Evolutionary conservation across 1,140 invertebrate species (phyloP), one percentile per base, ranked within the genome.

Genomic region (Sycophila sp.): DNA sequence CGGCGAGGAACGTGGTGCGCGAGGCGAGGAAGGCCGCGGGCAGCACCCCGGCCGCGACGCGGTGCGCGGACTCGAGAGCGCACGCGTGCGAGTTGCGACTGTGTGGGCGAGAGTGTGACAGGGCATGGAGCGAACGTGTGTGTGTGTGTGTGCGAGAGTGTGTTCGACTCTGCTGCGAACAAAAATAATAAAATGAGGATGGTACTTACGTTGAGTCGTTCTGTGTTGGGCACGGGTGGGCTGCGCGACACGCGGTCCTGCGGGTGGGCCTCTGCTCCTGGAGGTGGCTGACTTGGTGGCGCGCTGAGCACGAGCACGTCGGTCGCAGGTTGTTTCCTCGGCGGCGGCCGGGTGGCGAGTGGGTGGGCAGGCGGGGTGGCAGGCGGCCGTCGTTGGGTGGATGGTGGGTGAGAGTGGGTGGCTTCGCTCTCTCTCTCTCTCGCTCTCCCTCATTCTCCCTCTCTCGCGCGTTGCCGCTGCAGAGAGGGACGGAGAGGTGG

Each of bases 261-360:
- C 42, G 42, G 15, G n/a, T 5, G 17, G 60, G n/a, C n/a, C n/a
- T n/a, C n/a, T n/a, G 42, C 42, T 47, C 42, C 42, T 22, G 42
- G 42, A 47, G 42, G 19, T 11, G 19, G 13, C 17, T 22, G 42
- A n/a, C n/a, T n/a, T n/a, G n/a, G n/a, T n/a, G n/a, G n/a, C 24
- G 42, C 51, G 51, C 11, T 24, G 47, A 2, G 24, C 26, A 55
- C 28, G 55, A 38, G 55, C 7, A 34, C 28, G 51, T 75, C 72
- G 80, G 81, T 81, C 80, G 83, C 83, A 84, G 83, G 83, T 85
- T 86, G 83, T 85, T 85, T 85, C 83, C 83, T 85, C 83, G 83
- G 77, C 83, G 84, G 83, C 84, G 76, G 84, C 78, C 83, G 84
- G 84, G 84, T 85, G 83, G 83, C 77, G 76, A 85, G 84, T 85